These are phyloP conservation scores for Rhaphigaster nebulosa DNA, from an alignment of 2,888 invertebrate genomes.

Conservation along the genomic window DNA sequence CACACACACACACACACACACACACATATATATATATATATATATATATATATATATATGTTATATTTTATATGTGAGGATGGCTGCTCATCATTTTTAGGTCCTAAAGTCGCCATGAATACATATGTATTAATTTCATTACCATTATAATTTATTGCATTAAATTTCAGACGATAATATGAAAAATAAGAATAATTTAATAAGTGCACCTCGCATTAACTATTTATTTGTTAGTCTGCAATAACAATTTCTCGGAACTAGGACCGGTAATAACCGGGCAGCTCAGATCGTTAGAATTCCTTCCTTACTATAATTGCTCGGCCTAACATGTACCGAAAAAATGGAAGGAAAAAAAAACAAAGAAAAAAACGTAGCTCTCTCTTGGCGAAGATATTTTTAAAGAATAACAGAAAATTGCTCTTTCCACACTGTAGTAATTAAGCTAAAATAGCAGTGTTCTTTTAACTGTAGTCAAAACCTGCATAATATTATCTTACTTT, in stretches of 20 bases:
- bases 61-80: no score
- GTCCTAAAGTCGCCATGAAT: no score
- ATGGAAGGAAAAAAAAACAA: not conserved
- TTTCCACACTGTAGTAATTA: not conserved
- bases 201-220: not conserved
- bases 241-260: slow-evolving; percentile 1
- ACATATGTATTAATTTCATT: no score
- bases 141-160: no score
- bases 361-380: not conserved
- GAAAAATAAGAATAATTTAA: not conserved
- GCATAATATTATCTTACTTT: no score
- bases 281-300: not conserved
- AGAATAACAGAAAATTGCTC: not conserved
- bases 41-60: no score
- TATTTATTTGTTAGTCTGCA: not conserved
- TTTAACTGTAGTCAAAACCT: no score
- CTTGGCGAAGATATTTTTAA: not conserved
- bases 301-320: not conserved
- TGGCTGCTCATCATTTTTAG: no score
- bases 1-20: no score
- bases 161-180: no score
- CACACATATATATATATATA: no score
- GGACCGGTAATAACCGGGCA: not conserved
- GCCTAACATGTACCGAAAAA: not conserved
- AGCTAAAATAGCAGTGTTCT: not conserved